Evolutionary conservation across 2,113 vertebrate genomes (phyloP), one percentile per base, ranked within the genome.

Genomic region (Melanotaenia duboulayi): DNA sequence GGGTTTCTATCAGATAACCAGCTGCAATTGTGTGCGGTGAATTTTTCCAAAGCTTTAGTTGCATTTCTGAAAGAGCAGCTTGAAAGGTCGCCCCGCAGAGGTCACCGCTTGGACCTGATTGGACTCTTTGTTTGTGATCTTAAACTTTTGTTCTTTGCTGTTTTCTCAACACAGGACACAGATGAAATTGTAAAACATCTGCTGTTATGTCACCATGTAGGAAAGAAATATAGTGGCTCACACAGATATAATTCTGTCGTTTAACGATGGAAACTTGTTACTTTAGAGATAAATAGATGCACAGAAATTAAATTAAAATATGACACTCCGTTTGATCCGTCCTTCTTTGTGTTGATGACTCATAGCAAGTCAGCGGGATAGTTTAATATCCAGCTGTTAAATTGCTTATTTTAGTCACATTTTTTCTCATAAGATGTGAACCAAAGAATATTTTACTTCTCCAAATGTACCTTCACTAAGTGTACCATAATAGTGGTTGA

Each of bases 1-100:
- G 57, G 64, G 67, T 89, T 92, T 89, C 87, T 64, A 87, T 89
- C 87, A 73, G 83, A 84, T 92, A 80, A 82, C 84, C 80, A 9
- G 63, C 51, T 23, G 49, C 80, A 71, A 77, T 88, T 82, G 86
- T 87, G 76, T 40, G 49, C 2, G 32, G 22, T 73, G 76, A 68
- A 65, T 80, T 55, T 86, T 91, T 90, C 85, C 78, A 74, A 72
- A 80, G 82, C 72, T 82, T 90, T 84, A 52, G 81, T 90, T 87
- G 84, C 79, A 1, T 76, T 76, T 75, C 42, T 84, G 78, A 82
- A 84, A 86, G 79, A 74, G 55, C 84, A 83, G 67, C 57, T 71
- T 78, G 73, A 88, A 87, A 90, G 86, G 83, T 76, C 24, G 67
- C 76, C 65, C 55, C 14, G 28, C 28, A 52, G 80, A 86, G 82